Base-by-base conservation (phyloP, 2,113 vertebrate genomes). In the Brachypodius melanocephalos region DNA sequence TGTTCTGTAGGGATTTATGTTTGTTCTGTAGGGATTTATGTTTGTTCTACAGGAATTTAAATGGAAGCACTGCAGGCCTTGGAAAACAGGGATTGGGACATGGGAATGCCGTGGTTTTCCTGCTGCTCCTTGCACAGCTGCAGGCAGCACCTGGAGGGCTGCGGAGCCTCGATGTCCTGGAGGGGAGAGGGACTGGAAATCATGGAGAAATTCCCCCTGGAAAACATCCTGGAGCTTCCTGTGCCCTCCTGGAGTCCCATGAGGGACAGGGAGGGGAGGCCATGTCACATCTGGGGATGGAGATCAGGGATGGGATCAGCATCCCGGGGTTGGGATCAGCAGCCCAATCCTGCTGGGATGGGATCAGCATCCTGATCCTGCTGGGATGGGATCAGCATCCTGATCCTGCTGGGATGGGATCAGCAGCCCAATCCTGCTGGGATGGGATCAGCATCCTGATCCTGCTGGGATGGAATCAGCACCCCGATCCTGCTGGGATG, bases 21-120 rank as follows among this genome's bases (percentile, higher is more conserved):
- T 48, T 38, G 0, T 59, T 26, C 9, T 11, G 2, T 4, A 14
- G 1, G 12, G n/a, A 61, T 25, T 74, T 14, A 17, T 38, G 38
- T 73, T 57, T 45, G 2, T 21, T 10, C 18, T 49, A 17, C 14
- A 51, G 36, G 19, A 26, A 24, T 40, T 28, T 4, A 3, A 24
- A 10, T 29, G 54, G 42, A 7, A 74, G 22, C 25, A 26, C 25
- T 14, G 14, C 25, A 71, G 77, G 49, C 75, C 89, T 95, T 94
- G 97, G 96, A 97, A 95, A 97, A 87, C 74, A 26, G 67, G 85
- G 69, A 96, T 78, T 73, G 78, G 97, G 45, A 20, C 2, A 12
- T 94, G 71, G 77, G 95, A 97, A 96, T 1, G 16, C 66, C 28
- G 74, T 8, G 0, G 49, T 92, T 97, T 97, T 84, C 96, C 91